Evolutionary conservation across 2,113 vertebrate genomes (phyloP).

Genomic region (Rhinolophus sinicus): DNA sequence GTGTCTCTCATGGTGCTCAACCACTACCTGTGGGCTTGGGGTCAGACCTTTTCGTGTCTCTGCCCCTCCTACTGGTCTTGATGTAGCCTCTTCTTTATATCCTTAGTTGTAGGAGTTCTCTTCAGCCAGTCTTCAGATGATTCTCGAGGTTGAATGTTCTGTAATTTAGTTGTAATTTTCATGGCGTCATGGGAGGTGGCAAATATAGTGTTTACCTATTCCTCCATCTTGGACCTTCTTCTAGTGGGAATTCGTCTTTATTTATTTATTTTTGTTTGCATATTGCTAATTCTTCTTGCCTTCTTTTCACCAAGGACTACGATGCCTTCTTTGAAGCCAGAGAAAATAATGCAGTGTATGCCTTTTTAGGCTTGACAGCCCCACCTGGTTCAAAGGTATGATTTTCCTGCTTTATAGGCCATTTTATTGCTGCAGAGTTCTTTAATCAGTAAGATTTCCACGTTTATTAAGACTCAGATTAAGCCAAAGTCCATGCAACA

Average conservation of each 20-base stretch:
- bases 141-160: too few species aligned
- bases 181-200: too few species aligned
- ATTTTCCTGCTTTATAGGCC: background rate
- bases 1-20: too few species aligned
- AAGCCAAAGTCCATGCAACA: background rate
- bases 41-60: too few species aligned
- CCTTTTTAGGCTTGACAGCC: constrained; percentile 95
- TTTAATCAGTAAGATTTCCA: background rate
- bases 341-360: constrained; percentile 96
- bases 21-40: too few species aligned
- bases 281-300: constrained; percentile 35
- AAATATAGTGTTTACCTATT: too few species aligned
- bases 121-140: too few species aligned
- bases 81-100: too few species aligned
- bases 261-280: background rate
- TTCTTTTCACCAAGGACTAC: constrained; percentile 89
- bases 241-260: background rate
- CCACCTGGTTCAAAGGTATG: constrained; percentile 97
- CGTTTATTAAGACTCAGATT: constrained; percentile 1
- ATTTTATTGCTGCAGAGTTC: constrained; percentile 17
- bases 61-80: too few species aligned
- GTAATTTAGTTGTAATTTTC: too few species aligned
- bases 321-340: constrained; percentile 96
- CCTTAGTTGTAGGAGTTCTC: too few species aligned
- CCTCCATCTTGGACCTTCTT: too few species aligned